Conservation (phyloP, 2,113 vertebrate genomes). For the Dromas ardeola region DNA sequence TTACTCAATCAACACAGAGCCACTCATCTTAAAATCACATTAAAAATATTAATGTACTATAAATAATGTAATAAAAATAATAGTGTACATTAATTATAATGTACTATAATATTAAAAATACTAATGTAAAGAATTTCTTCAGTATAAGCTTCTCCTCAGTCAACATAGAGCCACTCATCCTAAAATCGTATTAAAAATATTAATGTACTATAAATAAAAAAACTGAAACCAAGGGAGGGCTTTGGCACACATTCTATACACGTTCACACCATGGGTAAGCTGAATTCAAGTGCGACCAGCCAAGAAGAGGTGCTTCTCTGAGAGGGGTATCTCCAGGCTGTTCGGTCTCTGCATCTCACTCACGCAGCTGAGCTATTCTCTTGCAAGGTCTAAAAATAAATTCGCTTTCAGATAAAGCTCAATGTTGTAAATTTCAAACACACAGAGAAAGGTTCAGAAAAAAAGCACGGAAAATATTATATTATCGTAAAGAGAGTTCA, state of each 20-base stretch:
- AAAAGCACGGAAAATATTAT: neutral
- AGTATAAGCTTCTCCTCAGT: neutral
- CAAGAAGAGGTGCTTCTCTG: neutral
- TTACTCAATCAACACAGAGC: neutral
- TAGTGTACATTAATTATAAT: no score
- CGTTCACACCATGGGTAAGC: neutral
- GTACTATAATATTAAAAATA: no score
- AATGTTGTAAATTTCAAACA: neutral
- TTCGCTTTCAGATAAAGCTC: neutral
- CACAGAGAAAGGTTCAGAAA: neutral
- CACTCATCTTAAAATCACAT: neutral
- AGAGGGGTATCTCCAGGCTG: neutral
- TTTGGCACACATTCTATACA: neutral
- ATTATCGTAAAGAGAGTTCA: neutral
- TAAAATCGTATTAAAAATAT: neutral
- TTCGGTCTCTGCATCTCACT: neutral
- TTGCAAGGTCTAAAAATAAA: constrained; percentile 16
- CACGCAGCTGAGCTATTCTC: neutral
- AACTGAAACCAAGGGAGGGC: neutral
- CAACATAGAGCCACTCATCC: neutral
- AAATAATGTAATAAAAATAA: neutral
- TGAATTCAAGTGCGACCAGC: neutral
- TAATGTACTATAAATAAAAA: neutral
- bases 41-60: neutral
- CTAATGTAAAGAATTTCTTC: neutral